phyloP scores from a whole-genome alignment of 1,140 invertebrate genomes.

The Drosophila athabasca region DNA sequence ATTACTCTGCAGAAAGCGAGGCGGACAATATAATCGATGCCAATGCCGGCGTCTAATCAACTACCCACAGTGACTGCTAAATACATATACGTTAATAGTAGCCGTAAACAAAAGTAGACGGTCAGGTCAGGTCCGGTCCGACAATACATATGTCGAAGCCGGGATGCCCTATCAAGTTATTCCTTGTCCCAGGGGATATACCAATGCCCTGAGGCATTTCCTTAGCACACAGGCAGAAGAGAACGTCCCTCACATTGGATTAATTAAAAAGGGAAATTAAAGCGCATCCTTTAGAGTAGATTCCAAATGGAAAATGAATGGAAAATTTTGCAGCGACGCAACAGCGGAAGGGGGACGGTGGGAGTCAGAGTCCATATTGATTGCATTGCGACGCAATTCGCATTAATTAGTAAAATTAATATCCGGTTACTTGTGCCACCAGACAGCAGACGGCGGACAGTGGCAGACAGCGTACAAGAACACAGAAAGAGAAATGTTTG shows the following conservation, averaged over 20 bases:
- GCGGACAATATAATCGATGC: conserved; percentile 65
- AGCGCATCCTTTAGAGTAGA: conserved; percentile 25
- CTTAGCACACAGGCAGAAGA: background rate
- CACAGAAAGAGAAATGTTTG: conserved; percentile 29
- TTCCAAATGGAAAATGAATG: conserved; percentile 34
- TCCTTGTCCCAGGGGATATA: no score
- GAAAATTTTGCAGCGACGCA: conserved; percentile 10
- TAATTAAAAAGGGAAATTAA: conserved; percentile 48
- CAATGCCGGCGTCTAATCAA: conserved; percentile 50
- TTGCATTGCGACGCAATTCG: conserved; percentile 48
- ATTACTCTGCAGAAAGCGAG: conserved; percentile 19
- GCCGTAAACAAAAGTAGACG: conserved; percentile 37
- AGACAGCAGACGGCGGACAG: conserved; percentile 1
- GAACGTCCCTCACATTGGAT: conserved; percentile 12
- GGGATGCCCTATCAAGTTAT: conserved; percentile 20
- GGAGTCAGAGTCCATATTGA: conserved; percentile 11
- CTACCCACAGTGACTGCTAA: conserved; percentile 32
- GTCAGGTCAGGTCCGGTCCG: background rate
- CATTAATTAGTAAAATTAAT: conserved; percentile 68
- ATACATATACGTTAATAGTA: conserved; percentile 44
- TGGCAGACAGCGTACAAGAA: background rate
- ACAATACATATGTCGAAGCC: conserved; percentile 21
- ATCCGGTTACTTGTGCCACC: conserved; percentile 48
- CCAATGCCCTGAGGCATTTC: conserved; percentile 22
- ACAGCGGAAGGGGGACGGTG: conserved; percentile 25